A percentile compares a stretch with the other conserved stretches of the same genome.
phyloP scores from a whole-genome alignment of 1,140 invertebrate species.

The Pomacea maculata region DNA sequence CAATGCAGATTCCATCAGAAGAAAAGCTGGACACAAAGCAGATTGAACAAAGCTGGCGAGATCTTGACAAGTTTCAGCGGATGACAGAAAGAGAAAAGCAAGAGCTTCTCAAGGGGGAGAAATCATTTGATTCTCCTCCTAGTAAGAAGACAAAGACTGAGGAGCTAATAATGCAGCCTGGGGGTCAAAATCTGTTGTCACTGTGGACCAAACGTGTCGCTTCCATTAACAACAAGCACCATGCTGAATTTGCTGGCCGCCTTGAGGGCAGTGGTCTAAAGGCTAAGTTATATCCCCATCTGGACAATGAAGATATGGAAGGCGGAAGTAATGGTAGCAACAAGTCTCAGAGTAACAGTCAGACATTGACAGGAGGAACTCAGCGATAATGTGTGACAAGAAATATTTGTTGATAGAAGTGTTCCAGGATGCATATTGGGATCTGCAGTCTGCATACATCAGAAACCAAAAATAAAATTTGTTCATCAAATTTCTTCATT shows the following conservation, averaged over 20 bases:
- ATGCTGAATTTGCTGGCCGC: slow-evolving; percentile 83
- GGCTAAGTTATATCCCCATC: slow-evolving; percentile 82
- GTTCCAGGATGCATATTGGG: no score
- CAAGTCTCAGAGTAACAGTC: no score
- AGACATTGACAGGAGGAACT: no score
- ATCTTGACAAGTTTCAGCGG: slow-evolving; percentile 41
- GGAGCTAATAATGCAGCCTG: slow-evolving; percentile 47
- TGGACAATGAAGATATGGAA: slow-evolving; percentile 66
- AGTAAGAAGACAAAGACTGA: slow-evolving; percentile 81
- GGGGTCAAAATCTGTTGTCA: slow-evolving; percentile 58
- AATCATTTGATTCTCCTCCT: slow-evolving; percentile 74
- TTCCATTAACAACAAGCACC: slow-evolving; percentile 63
- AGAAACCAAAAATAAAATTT: no score
- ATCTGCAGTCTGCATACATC: no score
- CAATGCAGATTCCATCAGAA: neutral
- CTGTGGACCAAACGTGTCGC: slow-evolving; percentile 65
- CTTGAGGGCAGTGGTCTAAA: slow-evolving; percentile 72
- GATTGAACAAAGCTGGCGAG: neutral
- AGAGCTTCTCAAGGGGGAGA: slow-evolving; percentile 48
- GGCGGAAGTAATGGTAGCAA: no score
- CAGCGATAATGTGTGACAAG: no score
- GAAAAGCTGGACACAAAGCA: no score
- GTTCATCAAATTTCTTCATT: no score
- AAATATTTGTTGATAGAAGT: no score
- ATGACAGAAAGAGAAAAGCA: slow-evolving; percentile 60